Evolutionary conservation across 2,113 vertebrate genomes (phyloP), one percentile per base, ranked within the genome.

Genomic region (Sprattus sprattus): DNA sequence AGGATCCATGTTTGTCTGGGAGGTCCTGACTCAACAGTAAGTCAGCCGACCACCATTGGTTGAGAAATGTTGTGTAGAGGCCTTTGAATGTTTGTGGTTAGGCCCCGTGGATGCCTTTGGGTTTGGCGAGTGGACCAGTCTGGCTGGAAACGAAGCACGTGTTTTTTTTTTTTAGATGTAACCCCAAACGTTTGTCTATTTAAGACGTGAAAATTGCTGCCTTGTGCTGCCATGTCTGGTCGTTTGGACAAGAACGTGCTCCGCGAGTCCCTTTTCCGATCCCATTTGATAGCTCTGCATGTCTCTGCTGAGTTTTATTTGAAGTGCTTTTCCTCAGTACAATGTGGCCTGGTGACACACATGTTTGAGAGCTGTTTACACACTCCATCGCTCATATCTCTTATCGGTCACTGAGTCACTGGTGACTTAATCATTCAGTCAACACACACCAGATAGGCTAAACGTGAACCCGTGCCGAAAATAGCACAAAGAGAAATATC

Each of bases 321-420:
- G 10, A 78, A 78, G 71, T 78, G 71, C 13, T 39, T 11, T 78
- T 16, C 10, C 15, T 3, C 71, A n/a, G 28, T 16, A 78, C 11
- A 5, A 6, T 78, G 71, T 78, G 28, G 28, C 32, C 71, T 15
- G 32, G 11, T 78, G 71, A 78, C 71, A 82, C 54, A 67, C 25
- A 78, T 78, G 22, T 86, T 83, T 71, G 47, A 83, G 47, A 83
- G 81, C 64, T 83, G 45, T 86, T 78, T 86, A 82, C 81, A 78
- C 71, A 28, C 47, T 20, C 32, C 20, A 32, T 45, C 32, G 75
- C 81, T 78, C 71, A 81, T 81, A 81, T 85, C 85, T 85, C 50
- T 85, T 85, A 80, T 86, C 46, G 82, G 54, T 60, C 57, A 39
- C 45, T n/a, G 47, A 86, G 47, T 44, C 47, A 52, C 52, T 82